Base-by-base conservation (phyloP, 1,140 invertebrate genomes). In the Halictus rubicundus region DNA sequence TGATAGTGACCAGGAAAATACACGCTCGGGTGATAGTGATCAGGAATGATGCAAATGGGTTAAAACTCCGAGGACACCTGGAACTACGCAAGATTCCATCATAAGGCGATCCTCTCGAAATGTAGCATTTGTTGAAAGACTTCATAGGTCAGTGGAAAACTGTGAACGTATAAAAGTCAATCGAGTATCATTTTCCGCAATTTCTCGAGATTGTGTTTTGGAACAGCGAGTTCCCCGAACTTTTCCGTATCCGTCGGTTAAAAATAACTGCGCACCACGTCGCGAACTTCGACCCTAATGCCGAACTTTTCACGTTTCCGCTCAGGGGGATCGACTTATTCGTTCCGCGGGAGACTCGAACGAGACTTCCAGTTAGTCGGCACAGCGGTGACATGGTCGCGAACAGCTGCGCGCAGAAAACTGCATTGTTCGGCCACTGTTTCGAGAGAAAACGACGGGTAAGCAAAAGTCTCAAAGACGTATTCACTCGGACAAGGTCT, bases 371-470 rank as follows among this genome's bases (percentile, higher is more conserved):
- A 64, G 79, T 39, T 78, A n/a, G 49, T 65, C 66, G 65, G 60
- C 71, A 78, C 66, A 78, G 70, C 23, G 54, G 74, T 63, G 42
- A 21, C 49, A 69, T 25, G 27, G 6, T 37, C 63, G n/a, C 32
- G 39, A 69, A 32, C 68, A 37, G 9, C 49, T 12, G 27, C 3
- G 27, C 3, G 19, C 60, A 23, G 23, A 23, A 77, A 72, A 72
- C 21, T 42, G 46, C n/a, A 49, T 80, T 66, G 66, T 59, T 69
- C 14, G 19, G 39, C 21, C 6, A 3, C 39, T 52, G 59, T 64
- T 71, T 64, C 19, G 42, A 12, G 32, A 12, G 16, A 66, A 3
- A 49, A 19, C 39, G 16, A 5, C 7, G n/a, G 54, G 60, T 12
- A 64, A 57, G 54, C 21, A 57, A 10, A 25, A 78, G 19, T 19